Percentiles rank a stretch among this genome's conserved stretches.
Conservation (phyloP, 1,140 invertebrate genomes). For the Nasonia vitripennis region DNA sequence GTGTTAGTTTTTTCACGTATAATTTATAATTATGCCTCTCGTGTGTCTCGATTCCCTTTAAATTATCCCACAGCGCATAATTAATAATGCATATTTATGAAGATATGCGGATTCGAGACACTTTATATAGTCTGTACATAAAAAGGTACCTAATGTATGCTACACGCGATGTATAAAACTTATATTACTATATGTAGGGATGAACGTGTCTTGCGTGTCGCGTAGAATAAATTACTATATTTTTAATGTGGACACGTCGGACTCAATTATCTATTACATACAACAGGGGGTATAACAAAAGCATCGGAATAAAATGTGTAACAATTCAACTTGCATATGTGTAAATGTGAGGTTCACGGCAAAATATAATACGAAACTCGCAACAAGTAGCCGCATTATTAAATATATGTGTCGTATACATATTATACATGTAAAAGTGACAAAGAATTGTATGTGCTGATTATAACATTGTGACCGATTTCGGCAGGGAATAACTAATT, state of each 20-base stretch:
- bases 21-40: not conserved
- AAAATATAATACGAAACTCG: not conserved
- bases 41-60: not conserved
- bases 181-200: not conserved
- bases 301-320: not conserved
- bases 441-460: slow-evolving; percentile 24
- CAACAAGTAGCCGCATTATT: not conserved
- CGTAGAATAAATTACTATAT: slow-evolving; percentile 18
- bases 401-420: not conserved
- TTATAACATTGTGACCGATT: not conserved
- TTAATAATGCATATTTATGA: not conserved
- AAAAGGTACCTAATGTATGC: slow-evolving; percentile 17
- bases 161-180: slow-evolving; percentile 13
- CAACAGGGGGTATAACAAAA: not conserved
- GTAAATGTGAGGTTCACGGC: not conserved
- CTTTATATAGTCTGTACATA: not conserved
- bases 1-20: not conserved
- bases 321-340: not conserved
- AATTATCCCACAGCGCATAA: not conserved
- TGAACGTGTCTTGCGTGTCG: not conserved
- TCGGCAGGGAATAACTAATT: slow-evolving; percentile 28
- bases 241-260: slow-evolving; percentile 9
- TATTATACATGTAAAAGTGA: slow-evolving; percentile 1
- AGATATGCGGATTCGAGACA: not conserved
- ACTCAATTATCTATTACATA: not conserved